Conservation (phyloP, 1,140 invertebrate species). For the fruit fly (Drosophila melanogaster) region Release_6_plus_ISO1_MT NT_037436.4:10548501-10549000, state of each 20-base stretch:
- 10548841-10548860: no score
- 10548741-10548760: no score
- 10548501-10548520: constrained; percentile 9
- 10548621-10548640: background rate
- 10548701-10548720: background rate
- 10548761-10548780: no score
- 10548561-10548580: constrained; percentile 76
- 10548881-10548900: background rate
- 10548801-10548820: no score
- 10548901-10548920: constrained; percentile 65
- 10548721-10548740: no score
- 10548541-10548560: constrained; percentile 81
- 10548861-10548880: background rate
- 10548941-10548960: constrained; percentile 77
- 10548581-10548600: constrained; percentile 79
- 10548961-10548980: constrained; percentile 82
- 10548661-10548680: background rate
- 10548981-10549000: constrained; percentile 51
- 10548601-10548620: constrained; percentile 51
- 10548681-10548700: background rate
- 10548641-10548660: constrained; percentile 29
- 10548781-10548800: no score
- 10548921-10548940: constrained; percentile 52
- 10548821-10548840: no score
- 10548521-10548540: constrained; percentile 75